Base-by-base conservation (phyloP, 1,140 invertebrate species). In the Colletes latitarsis region DNA sequence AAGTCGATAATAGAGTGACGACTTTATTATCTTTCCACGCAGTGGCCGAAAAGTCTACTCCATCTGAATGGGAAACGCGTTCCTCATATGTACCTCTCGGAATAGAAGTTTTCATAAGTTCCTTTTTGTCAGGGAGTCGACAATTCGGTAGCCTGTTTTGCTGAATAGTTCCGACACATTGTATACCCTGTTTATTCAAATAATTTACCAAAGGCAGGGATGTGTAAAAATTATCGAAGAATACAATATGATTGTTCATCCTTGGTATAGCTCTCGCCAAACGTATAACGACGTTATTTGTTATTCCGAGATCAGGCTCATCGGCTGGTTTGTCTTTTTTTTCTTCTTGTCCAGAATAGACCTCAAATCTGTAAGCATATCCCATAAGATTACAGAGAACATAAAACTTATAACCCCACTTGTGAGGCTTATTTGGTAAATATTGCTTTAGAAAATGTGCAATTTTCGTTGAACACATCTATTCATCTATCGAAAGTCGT, bases 331-430 rank as follows among this genome's bases (percentile, higher is more conserved):
- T 78, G 17, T 72, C 70, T 62, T 39, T n/a, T 39, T 80, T 80
- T 53, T 73, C 46, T 67, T 85, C n/a, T n/a, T n/a, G 69, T 63
- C 84, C 82, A 70, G 81, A 64, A 84, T 88, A 88, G 67, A 89
- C 62, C 46, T 88, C 79, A 83, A 88, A 88, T 14, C 75, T 81
- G 71, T 88, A 70, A 17, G 77, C 73, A 72, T 81, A 87, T 67
- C 88, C 87, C 17, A 64, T 75, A 19, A 88, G 58, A 86, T 83
- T 79, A 83, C 88, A 89, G 6, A 91, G 71, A 68, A 91, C 88
- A 88, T 82, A 90, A 57, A 92, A 87, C 21, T 62, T 62, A 12
- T 21, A 92, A 6, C 88, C 91, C 90, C 88, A 92, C 85, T 90
- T 91, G 64, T 91, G 88, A 53, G 90, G 90, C 17, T 66, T 46